phyloP scores from a whole-genome alignment of 2,113 vertebrate species.

The Pygoscelis antarcticus region DNA sequence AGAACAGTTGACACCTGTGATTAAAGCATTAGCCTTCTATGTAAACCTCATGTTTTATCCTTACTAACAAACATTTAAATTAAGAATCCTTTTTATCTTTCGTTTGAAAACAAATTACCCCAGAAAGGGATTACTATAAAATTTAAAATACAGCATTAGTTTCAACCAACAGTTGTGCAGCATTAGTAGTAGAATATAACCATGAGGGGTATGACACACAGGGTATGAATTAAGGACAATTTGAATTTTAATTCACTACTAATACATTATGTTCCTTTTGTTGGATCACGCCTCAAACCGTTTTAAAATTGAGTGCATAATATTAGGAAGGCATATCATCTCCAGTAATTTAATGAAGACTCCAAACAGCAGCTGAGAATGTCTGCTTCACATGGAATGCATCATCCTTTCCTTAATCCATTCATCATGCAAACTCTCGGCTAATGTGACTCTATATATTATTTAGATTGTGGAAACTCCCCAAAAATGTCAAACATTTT shows the following conservation, averaged over 20 bases:
- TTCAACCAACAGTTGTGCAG: not conserved
- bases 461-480: not conserved
- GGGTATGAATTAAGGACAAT: slow-evolving; percentile 17
- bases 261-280: slow-evolving; percentile 13
- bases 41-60: not conserved
- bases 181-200: slow-evolving; percentile 5
- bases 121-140: not conserved
- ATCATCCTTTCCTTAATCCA: not conserved
- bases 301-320: slow-evolving; percentile 40
- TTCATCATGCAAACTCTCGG: not conserved
- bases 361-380: not conserved
- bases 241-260: slow-evolving; percentile 37
- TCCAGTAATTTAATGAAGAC: slow-evolving; percentile 11
- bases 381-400: not conserved
- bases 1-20: not conserved
- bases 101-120: not conserved
- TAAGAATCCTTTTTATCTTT: not conserved
- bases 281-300: slow-evolving; percentile 4
- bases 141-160: not conserved
- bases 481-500: not conserved
- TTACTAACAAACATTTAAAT: not conserved
- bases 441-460: not conserved
- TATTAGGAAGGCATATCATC: not conserved
- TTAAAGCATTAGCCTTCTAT: not conserved
- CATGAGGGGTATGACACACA: not conserved